Base-by-base conservation (phyloP, 2,113 vertebrate species). In the Burhinus bistriatus region DNA sequence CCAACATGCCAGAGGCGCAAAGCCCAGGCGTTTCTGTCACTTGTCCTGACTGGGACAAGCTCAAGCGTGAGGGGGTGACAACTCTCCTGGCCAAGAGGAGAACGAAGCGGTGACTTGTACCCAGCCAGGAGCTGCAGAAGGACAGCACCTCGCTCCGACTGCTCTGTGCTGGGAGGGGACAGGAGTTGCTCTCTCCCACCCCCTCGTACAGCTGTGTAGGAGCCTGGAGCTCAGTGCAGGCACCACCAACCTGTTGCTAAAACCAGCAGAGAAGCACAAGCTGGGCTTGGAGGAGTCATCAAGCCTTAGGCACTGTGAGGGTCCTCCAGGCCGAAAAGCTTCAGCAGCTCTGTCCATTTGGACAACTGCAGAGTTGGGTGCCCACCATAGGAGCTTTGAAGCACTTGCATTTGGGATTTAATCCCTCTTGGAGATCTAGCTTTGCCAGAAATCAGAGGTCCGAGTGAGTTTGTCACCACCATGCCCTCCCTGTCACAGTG, bases 1-100 rank as follows among this genome's bases (percentile, higher is more conserved):
- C 36, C 57, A 23, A 32, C 7, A 3, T 2, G 19, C 3, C 61
- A 21, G 54, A 62, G 17, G n/a, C 2, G 5, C 71, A 59, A 64
- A 57, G 29, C 40, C 40, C 18, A 1, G 26, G 57, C 3, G 1
- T 22, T 84, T 54, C 38, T 61, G 40, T 55, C 51, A 29, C 49
- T 47, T 18, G 5, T 54, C 12, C 36, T 11, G 7, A 13, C 44
- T 59, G 70, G 45, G 27, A 68, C 38, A 40, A 75, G 27, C 62
- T 47, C 3, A 1, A 29, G 8, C 3, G 0, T 14, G 38, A 36
- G 13, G 15, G 3, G 0, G 9, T 25, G 25, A 34, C 0, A 1
- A 29, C 8, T 18, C 23, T 27, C 42, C 21, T 26, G 21, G 52
- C 9, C 77, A 72, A 36, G 45, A 80, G 32, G 5, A 55, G 40